Conservation (phyloP, 2,113 vertebrate species). For the Pelecanus crispus region DNA sequence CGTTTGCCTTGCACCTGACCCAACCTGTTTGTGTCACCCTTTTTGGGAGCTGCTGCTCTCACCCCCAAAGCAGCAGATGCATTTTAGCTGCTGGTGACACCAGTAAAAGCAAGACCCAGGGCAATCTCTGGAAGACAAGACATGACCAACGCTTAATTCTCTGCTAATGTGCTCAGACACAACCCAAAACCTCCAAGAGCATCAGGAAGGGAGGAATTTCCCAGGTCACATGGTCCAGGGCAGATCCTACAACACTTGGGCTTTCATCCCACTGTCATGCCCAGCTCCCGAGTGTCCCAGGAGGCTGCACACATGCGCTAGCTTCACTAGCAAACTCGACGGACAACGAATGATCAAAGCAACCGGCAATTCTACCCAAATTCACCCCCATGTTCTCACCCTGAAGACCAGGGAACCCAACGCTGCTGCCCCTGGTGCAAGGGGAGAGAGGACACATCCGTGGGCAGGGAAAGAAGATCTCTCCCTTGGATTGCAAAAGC, state of each 20-base stretch:
- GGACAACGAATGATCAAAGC: neutral
- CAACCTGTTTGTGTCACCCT: neutral
- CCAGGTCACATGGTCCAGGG: neutral
- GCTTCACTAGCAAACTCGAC: neutral
- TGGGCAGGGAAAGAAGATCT: neutral
- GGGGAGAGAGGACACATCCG: neutral
- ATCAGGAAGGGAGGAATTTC: neutral
- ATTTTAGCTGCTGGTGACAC: neutral
- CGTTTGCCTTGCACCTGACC: neutral
- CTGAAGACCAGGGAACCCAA: neutral
- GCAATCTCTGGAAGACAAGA: neutral
- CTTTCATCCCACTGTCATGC: neutral
- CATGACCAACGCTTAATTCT: accelerated
- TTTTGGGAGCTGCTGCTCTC: neutral
- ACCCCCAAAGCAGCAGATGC: neutral
- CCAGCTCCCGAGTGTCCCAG: neutral
- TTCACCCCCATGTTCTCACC: neutral
- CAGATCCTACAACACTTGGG: too few species aligned
- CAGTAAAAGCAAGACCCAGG: neutral
- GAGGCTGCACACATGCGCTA: accelerated
- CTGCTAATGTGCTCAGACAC: neutral
- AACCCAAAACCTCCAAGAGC: neutral
- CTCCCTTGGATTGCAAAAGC: neutral
- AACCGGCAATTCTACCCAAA: neutral
- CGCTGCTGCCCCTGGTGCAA: accelerated